A percentile compares a stretch with the other conserved stretches of the same genome.
phyloP scores from a whole-genome alignment of 2,888 invertebrate species.

The Drosophila longiperda region DNA sequence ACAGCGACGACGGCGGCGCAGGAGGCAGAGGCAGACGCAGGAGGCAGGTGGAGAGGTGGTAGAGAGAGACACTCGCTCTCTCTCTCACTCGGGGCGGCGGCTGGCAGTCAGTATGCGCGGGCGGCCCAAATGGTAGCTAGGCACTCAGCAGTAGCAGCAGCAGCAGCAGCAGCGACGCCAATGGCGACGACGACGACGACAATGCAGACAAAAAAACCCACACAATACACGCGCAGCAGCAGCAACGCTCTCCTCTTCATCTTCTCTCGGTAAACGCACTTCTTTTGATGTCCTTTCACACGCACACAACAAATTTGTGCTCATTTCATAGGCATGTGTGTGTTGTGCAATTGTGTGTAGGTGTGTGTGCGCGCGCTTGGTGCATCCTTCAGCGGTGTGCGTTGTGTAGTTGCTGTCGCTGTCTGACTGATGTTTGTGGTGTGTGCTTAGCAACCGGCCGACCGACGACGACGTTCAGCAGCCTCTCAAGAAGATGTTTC shows the following conservation, averaged over 20 bases:
- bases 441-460: slow-evolving; percentile 66
- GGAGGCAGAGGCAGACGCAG: slow-evolving; percentile 62
- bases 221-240: slow-evolving; percentile 19
- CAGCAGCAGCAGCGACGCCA: slow-evolving; percentile 50
- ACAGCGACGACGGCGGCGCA: slow-evolving; percentile 72
- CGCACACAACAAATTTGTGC: slow-evolving; percentile 37
- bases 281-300: not conserved
- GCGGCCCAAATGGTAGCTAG: slow-evolving; percentile 66
- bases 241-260: slow-evolving; percentile 9
- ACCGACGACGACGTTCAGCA: slow-evolving; percentile 59
- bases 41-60: not conserved
- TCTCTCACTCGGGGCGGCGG: slow-evolving; percentile 28
- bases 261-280: slow-evolving; percentile 1
- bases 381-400: slow-evolving; percentile 39
- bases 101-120: slow-evolving; percentile 50
- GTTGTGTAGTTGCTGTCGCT: slow-evolving; percentile 54
- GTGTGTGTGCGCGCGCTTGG: slow-evolving; percentile 29
- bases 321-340: slow-evolving; percentile 25
- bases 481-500: slow-evolving; percentile 37
- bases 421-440: slow-evolving; percentile 55
- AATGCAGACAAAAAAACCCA: slow-evolving; percentile 21
- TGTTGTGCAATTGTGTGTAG: slow-evolving; percentile 16
- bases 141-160: slow-evolving; percentile 70
- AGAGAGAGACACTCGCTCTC: slow-evolving; percentile 1
- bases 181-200: slow-evolving; percentile 28